Evolutionary conservation across 2,797 vertebrate genomes (phyloP), one percentile per base, ranked within the genome.

Genomic region (Spizella passerina): DNA sequence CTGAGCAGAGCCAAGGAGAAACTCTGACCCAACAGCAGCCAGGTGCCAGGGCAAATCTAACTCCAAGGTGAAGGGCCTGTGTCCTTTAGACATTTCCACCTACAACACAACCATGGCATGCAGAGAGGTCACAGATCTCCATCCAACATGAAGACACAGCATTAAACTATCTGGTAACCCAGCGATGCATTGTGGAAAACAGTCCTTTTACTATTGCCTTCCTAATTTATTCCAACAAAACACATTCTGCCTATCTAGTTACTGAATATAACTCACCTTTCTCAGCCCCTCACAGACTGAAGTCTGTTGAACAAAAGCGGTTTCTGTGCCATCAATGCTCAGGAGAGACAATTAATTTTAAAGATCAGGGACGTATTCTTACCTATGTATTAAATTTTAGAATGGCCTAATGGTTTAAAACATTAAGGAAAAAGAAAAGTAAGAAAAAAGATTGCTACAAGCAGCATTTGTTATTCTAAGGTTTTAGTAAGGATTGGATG

Each of bases 401-500:
- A 89, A 85, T 8, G 29, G 61, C 39, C 53, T 82, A 50, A 57
- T 87, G 57, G 49, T 57, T 90, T 91, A 71, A 75, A 93, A 52
- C 27, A 64, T 46, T 56, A 20, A 39, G 36, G 2, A 2, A 1
- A n/a, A 46, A 50, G n/a, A 46, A 30, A 30, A 9, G 3, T 7
- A 15, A 27, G 14, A 14, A 44, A 15, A 36, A 29, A 36, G 6
- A 68, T 1, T 36, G 39, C 53, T 90, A 43, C 60, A 73, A 79
- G 83, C 41, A 88, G 46, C 53, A 68, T 71, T 94, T 94, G 82
- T 95, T 95, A 93, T 95, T 95, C 90, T 89, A 92, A 87, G 65
- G 60, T 64, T 91, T 92, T 68, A 68, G 82, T 53, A 88, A 94
- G 77, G 70, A 66, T 20, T 80, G 70, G 78, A 94, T 95, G 90